Percentiles rank a stretch among this genome's conserved stretches.
Conservation (phyloP, 2,113 vertebrate species). For the Typhlomys cinereus region DNA sequence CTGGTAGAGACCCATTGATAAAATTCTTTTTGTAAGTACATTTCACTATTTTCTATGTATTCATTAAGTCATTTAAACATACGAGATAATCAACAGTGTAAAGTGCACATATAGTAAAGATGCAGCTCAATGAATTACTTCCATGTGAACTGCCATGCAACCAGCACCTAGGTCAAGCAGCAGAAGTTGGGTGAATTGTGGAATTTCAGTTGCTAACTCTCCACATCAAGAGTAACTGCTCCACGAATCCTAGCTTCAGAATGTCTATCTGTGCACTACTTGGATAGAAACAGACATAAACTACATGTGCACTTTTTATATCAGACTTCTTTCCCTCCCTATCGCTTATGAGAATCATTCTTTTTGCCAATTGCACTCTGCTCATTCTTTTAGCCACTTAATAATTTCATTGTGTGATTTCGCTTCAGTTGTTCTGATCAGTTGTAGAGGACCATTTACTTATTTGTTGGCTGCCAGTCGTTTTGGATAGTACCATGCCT, state of each 20-base stretch:
- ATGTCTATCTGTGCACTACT: neutral
- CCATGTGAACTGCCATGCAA: neutral
- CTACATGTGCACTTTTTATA: neutral
- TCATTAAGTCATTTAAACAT: neutral
- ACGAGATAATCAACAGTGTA: neutral
- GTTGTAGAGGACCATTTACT: neutral
- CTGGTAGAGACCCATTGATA: neutral
- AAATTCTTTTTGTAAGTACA: neutral
- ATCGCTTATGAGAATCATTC: neutral
- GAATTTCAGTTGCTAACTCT: neutral
- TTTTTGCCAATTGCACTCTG: neutral
- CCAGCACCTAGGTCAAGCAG: neutral
- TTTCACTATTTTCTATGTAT: slow-evolving; percentile 13
- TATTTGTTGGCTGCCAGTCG: neutral
- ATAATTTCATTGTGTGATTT: neutral
- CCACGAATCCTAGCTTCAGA: neutral
- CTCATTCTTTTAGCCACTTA: neutral
- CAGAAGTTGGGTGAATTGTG: neutral
- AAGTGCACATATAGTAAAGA: neutral
- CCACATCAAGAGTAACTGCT: neutral
- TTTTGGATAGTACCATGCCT: neutral
- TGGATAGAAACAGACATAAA: neutral
- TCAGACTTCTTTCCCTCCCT: neutral
- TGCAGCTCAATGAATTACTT: neutral
- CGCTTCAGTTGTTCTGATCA: neutral